Evolutionary conservation across 53 echinoderm and acorn worm genomes (phyloP), one percentile per base, ranked within the genome.

Genomic region (Actinopyga echinites): DNA sequence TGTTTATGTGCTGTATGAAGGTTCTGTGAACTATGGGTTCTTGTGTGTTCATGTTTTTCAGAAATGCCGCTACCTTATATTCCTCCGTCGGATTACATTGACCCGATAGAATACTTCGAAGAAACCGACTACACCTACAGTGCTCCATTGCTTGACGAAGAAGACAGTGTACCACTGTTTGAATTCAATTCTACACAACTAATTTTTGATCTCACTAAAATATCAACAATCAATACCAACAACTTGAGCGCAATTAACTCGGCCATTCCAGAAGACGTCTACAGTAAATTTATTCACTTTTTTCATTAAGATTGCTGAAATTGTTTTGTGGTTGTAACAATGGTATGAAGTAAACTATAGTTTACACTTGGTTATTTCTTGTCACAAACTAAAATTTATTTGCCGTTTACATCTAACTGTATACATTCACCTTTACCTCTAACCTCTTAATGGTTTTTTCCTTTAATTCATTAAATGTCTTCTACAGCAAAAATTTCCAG

Each of bases 1-100:
- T n/a, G n/a, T n/a, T n/a, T n/a, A n/a, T n/a, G n/a, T n/a, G n/a
- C n/a, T n/a, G n/a, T n/a, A n/a, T n/a, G n/a, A n/a, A n/a, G n/a
- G n/a, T n/a, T n/a, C n/a, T n/a, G n/a, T n/a, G n/a, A n/a, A n/a
- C n/a, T n/a, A n/a, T n/a, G n/a, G n/a, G n/a, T n/a, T n/a, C n/a
- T n/a, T n/a, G n/a, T n/a, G n/a, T 49, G 17, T 17, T 17, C 30
- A n/a, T 56, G 13, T 2, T 69, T 28, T 26, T 38, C 40, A 26
- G 28, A 26, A 19, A 0, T 38, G 4, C 7, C 17, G 19, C 35
- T 36, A 30, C 28, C 28, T 43, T 20, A 28, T 23, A 22, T 69
- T 69, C 34, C 22, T 11, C 22, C 80, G 64, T 49, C 83, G 28
- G 52, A 83, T 6, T 83, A 83, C 43, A 74, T 35, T 2, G 66